A percentile compares a stretch with the other conserved stretches of the same genome.
phyloP scores from a whole-genome alignment of 1,140 invertebrate genomes.

The Ooceraea biroi region DNA sequence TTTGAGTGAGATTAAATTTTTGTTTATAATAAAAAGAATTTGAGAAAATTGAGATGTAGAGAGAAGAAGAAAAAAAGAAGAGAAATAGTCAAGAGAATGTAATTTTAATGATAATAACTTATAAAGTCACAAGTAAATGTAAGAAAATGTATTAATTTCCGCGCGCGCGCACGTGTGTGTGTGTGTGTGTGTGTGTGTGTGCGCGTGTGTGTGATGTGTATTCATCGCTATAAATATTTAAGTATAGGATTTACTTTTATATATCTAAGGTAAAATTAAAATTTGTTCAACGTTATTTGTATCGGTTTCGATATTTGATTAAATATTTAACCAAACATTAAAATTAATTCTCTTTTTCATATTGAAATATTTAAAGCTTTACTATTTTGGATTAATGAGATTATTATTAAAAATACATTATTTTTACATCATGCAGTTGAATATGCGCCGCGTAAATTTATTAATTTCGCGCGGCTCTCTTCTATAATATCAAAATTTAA shows the following conservation, averaged over 20 bases:
- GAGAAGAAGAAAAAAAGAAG: too few species aligned
- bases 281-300: too few species aligned
- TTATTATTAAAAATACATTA: too few species aligned
- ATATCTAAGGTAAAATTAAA: background rate
- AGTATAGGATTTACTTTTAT: background rate
- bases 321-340: background rate
- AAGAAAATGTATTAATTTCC: too few species aligned
- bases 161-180: too few species aligned
- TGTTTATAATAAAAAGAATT: background rate
- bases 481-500: too few species aligned
- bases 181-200: background rate
- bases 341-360: background rate
- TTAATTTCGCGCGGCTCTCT: too few species aligned
- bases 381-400: background rate
- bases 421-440: too few species aligned
- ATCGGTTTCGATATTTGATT: background rate
- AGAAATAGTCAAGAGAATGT: background rate
- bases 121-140: too few species aligned
- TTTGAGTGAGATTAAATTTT: background rate
- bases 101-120: background rate
- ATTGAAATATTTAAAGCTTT: background rate
- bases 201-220: too few species aligned
- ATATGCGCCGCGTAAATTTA: too few species aligned
- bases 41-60: background rate
- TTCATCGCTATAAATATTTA: background rate